Conservation (phyloP, 2,888 invertebrate species). For the Dysmachus trigonus region DNA sequence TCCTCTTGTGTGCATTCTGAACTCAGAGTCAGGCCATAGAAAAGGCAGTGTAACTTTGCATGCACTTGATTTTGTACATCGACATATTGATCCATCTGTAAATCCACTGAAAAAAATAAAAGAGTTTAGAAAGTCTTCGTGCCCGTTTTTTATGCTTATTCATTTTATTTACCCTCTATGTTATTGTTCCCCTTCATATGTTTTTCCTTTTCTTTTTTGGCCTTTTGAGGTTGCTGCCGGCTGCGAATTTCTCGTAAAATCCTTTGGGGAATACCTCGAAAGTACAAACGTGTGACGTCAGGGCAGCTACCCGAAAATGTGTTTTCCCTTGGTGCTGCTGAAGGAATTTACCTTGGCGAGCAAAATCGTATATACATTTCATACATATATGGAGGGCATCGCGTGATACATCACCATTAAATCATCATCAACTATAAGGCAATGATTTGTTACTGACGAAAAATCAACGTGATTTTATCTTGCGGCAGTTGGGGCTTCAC, state of each 20-base stretch:
- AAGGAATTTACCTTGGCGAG: background rate
- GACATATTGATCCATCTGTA: background rate
- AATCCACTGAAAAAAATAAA: background rate
- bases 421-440: background rate
- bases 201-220: background rate
- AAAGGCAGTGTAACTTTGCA: background rate
- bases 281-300: background rate
- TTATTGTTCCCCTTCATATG: background rate
- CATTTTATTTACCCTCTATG: background rate
- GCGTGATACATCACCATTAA: background rate
- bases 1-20: background rate
- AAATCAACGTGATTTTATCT: background rate
- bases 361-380: background rate
- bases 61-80: background rate
- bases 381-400: background rate
- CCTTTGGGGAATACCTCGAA: background rate
- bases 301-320: background rate
- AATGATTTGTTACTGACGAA: background rate
- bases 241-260: background rate
- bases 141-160: background rate
- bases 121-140: background rate
- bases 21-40: background rate
- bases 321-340: background rate
- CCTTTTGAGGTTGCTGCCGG: background rate
- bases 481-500: background rate